phyloP scores from a whole-genome alignment of 2,113 vertebrate species.

The Anser brachyrhynchus region DNA sequence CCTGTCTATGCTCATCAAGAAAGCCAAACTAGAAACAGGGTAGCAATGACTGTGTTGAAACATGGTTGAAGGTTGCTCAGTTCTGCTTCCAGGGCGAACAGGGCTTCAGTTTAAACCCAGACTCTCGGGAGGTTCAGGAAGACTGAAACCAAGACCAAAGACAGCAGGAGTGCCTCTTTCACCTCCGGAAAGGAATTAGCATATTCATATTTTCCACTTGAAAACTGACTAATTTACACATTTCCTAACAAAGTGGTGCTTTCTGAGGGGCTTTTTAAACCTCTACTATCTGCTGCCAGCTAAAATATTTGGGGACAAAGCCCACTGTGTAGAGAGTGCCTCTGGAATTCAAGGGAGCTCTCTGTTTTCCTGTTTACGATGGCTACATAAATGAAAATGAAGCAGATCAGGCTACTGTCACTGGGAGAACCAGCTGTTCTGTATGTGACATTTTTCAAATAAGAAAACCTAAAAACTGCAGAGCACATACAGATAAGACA shows the following conservation, averaged over 20 bases:
- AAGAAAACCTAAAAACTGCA: background rate
- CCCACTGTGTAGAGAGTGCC: background rate
- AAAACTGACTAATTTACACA: conserved; percentile 26
- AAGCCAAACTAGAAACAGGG: background rate
- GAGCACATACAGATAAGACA: background rate
- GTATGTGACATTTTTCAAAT: background rate
- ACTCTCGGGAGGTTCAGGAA: background rate
- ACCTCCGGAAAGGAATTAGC: background rate
- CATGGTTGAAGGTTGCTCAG: background rate
- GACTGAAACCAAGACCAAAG: conserved; percentile 39
- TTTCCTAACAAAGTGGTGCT: conserved; percentile 12
- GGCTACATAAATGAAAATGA: background rate
- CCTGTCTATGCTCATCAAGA: background rate
- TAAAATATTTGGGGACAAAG: background rate
- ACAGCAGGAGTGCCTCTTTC: background rate
- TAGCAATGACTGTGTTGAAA: background rate
- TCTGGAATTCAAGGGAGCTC: background rate
- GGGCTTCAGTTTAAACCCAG: background rate
- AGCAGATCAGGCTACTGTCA: background rate
- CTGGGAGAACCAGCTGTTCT: background rate
- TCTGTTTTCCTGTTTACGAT: background rate
- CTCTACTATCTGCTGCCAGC: background rate
- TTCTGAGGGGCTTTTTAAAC: background rate
- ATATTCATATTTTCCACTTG: conserved; percentile 26
- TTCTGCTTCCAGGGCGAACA: background rate